Base-by-base conservation (phyloP, 2,797 vertebrate genomes). In the Karalla daura region DNA sequence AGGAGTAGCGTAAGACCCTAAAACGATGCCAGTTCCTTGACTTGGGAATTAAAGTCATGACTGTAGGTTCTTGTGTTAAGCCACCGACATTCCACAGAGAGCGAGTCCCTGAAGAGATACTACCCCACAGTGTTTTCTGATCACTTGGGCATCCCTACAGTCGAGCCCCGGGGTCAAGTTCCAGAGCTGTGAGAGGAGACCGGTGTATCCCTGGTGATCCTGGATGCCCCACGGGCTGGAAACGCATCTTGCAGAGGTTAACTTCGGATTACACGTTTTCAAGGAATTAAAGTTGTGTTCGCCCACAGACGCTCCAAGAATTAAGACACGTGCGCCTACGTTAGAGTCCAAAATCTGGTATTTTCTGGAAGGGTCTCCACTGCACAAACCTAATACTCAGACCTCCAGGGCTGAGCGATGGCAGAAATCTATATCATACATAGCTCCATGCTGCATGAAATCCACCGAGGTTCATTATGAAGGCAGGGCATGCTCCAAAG, bases 121-220 rank as follows among this genome's bases (percentile, higher is more conserved):
- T 17, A n/a, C 32, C 20, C 20, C 18, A 7, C 40, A 13, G 15
- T 44, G 54, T 51, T 70, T 39, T 28, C 25, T 40, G 23, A 43
- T 47, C 23, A 49, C 37, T 9, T 7, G 15, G 40, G 28, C 14
- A 0, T 49, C 21, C 24, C 47, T 23, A 23, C 63, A 54, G 40
- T 62, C 51, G 49, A 63, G 32, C 11, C 52, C 39, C 23, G 54
- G 24, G 41, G 68, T 73, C 63, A 74, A 70, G 71, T 81, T 83
- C 59, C 82, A 14, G 35, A 51, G 51, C 63, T 46, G 7, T 24
- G 33, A 37, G 32, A 33, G 27, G 18, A 64, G 23, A 37, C 59
- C 40, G 30, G 23, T 8, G 15, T 1, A 14, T 2, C 41, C 33
- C 36, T n/a, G 5, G 50, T 1, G 24, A 70, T 11, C 23, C 43